phyloP scores from a whole-genome alignment of 2,888 invertebrate genomes.

The Lasioglossum oenotherae region DNA sequence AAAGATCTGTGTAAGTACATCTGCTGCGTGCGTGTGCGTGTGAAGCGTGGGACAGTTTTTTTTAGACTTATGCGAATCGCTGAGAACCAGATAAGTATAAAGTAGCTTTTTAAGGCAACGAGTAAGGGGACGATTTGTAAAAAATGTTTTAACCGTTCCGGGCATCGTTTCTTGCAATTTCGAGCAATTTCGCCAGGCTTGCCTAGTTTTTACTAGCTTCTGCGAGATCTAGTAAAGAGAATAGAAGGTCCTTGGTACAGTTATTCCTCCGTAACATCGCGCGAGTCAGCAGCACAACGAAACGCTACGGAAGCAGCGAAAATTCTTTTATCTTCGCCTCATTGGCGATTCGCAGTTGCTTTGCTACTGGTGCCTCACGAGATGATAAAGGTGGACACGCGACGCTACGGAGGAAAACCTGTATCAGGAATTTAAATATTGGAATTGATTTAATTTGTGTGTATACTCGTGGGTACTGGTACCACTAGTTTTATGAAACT shows the following conservation, averaged over 20 bases:
- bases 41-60: slow-evolving; percentile 30
- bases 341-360: background rate
- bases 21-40: slow-evolving; percentile 1
- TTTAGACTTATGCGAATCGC: slow-evolving; percentile 12
- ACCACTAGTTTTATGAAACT: background rate
- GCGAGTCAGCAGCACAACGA: background rate
- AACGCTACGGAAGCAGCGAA: background rate
- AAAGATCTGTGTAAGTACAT: background rate
- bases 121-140: slow-evolving; percentile 17
- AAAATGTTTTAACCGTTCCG: slow-evolving; percentile 20
- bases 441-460: background rate
- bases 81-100: slow-evolving; percentile 14
- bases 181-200: slow-evolving; percentile 11
- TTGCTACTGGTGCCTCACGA: background rate
- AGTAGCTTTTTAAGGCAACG: background rate
- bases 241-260: background rate
- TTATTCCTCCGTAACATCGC: background rate
- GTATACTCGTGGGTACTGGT: background rate
- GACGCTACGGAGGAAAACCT: background rate
- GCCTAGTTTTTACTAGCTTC: background rate
- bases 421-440: background rate
- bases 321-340: background rate
- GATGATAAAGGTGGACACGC: background rate
- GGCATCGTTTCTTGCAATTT: background rate
- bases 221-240: background rate